Evolutionary conservation across 2,888 invertebrate genomes (phyloP).

Genomic region (Conus canariensis): DNA sequence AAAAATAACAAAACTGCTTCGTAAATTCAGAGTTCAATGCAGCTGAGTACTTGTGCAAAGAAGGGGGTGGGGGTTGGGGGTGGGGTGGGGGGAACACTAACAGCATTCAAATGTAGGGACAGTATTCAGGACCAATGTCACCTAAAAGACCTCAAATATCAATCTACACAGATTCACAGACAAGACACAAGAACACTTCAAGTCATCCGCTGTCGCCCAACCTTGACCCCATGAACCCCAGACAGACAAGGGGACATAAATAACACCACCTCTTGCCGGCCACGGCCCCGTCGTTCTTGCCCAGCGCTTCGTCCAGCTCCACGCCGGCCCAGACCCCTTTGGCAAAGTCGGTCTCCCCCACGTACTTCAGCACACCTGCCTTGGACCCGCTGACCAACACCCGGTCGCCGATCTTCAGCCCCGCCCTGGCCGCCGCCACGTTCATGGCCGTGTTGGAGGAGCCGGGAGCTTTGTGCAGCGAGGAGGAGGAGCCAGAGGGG

Average conservation of each 20-base stretch:
- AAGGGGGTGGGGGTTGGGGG: too few relatives aligned
- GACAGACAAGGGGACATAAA: background rate
- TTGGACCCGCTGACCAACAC: slow-evolving; percentile 82
- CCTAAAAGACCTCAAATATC: too few relatives aligned
- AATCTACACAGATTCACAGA: too few relatives aligned
- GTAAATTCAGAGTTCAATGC: too few relatives aligned
- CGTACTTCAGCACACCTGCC: slow-evolving; percentile 90
- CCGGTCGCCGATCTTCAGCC: slow-evolving; percentile 72
- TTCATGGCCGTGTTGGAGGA: slow-evolving; percentile 51
- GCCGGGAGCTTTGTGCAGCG: slow-evolving; percentile 56
- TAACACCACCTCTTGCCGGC: slow-evolving; percentile 89
- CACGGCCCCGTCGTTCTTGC: slow-evolving; percentile 97
- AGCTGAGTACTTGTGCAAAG: too few relatives aligned
- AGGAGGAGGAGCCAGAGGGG: slow-evolving; percentile 66
- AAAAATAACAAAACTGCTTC: too few relatives aligned
- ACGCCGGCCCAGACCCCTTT: slow-evolving; percentile 97
- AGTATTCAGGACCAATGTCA: too few relatives aligned
- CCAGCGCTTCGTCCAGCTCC: slow-evolving; percentile 94
- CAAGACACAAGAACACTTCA: too few relatives aligned
- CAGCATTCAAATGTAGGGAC: too few relatives aligned
- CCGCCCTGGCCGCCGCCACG: slow-evolving; percentile 52
- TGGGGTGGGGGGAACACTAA: too few relatives aligned
- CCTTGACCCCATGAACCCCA: background rate
- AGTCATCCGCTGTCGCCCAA: too few relatives aligned
- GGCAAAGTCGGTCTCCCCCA: slow-evolving; percentile 94